Base-by-base conservation (phyloP, 1,140 invertebrate genomes). In the Pectinophora gossypiella region DNA sequence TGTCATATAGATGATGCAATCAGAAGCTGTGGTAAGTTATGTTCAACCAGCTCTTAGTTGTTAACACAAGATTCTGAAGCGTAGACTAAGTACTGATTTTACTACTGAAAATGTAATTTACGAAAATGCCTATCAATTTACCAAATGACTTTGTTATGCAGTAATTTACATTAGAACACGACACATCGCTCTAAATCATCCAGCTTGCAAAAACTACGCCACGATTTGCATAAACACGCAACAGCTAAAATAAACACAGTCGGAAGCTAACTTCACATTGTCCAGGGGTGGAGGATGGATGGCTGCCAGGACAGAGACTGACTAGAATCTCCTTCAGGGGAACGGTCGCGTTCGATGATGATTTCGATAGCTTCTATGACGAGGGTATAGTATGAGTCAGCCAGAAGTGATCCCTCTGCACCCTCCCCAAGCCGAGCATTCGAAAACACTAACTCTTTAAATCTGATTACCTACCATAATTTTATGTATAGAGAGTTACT, bases 301-400 rank as follows among this genome's bases (percentile, higher is more conserved):
- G 87, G 86, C 77, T 87, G 66, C 85, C 85, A 45, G 87, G 87
- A 72, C 86, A 87, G 64, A 81, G 87, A 68, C 77, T 89, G 61
- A 81, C 81, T 68, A 81, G 76, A n/a, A n/a, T n/a, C n/a, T n/a
- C n/a, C n/a, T n/a, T n/a, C n/a, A n/a, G n/a, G n/a, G n/a, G n/a
- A 72, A 78, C 82, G 21, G 75, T 84, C 70, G 84, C 85, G 72
- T 85, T 85, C 65, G 76, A 88, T 77, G 87, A 89, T 72, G 85
- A 85, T 86, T 87, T 77, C 65, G 78, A 87, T 82, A 82, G 72
- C 81, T 78, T 71, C 79, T 76, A 71, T 76, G 72, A 84, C 56
- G 76, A 78, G 79, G 84, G 84, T 87, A 87, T 71, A 72, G 74
- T 81, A 79, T 76, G 48, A 64, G 43, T 52, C 59, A 65, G 59